phyloP scores from a whole-genome alignment of 37 sponge, comb jelly and placozoan genomes.

The Ianthella basta region DNA sequence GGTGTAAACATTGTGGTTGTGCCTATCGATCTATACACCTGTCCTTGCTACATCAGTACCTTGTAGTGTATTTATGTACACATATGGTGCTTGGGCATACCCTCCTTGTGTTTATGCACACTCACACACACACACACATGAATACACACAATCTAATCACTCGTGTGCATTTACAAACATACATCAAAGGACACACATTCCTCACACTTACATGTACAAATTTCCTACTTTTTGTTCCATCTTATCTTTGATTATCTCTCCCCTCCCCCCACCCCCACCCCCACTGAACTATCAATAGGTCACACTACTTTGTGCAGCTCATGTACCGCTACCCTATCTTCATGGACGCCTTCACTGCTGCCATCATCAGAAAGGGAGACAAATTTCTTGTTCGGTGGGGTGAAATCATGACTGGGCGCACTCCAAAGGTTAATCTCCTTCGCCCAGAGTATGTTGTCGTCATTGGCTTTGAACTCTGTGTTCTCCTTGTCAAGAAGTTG shows the following conservation, averaged over 20 bases:
- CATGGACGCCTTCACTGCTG: slow-evolving; percentile 41
- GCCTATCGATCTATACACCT: not conserved
- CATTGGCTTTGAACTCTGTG: slow-evolving; percentile 32
- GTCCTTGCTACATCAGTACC: no score
- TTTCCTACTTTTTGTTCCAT: no score
- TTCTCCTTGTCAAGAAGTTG: slow-evolving; percentile 35
- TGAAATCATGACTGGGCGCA: slow-evolving; percentile 52
- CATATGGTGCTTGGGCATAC: no score
- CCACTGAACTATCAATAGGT: not conserved
- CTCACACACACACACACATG: no score
- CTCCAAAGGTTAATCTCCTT: slow-evolving; percentile 48
- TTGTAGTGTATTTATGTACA: no score
- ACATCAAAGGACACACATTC: no score
- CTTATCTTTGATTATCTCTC: no score
- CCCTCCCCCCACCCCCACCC: no score
- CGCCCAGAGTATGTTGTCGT: slow-evolving; percentile 56
- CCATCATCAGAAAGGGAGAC: slow-evolving; percentile 48
- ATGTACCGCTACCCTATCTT: slow-evolving; percentile 46
- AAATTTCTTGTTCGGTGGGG: slow-evolving; percentile 50
- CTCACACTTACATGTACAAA: no score
- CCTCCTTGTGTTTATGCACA: no score
- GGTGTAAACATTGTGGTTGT: not conserved
- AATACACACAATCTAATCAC: no score
- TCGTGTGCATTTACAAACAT: no score
- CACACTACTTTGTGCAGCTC: not conserved